Evolutionary conservation across 2,888 invertebrate genomes (phyloP).

Genomic region (Drosophila crucigera): DNA sequence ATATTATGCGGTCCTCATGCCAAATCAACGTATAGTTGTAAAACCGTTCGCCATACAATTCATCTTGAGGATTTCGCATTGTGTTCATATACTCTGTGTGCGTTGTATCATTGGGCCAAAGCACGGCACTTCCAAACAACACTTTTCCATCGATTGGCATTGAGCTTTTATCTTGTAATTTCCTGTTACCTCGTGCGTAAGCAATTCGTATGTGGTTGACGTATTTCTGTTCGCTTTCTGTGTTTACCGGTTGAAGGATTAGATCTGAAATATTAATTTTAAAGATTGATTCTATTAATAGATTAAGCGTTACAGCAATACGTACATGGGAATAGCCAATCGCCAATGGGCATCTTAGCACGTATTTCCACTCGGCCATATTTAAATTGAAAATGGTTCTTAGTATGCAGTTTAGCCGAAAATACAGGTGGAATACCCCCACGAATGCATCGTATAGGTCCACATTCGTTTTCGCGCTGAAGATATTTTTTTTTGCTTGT

Average conservation of each 20-base stretch:
- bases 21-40: constrained; percentile 46
- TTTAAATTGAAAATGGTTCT: constrained; percentile 18
- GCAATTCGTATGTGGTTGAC: constrained; percentile 33
- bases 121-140: constrained; percentile 37
- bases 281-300: too few relatives aligned
- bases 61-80: neutral
- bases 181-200: constrained; percentile 36
- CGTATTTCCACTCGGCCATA: constrained; percentile 45
- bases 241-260: constrained; percentile 18
- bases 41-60: neutral
- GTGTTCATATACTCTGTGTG: neutral
- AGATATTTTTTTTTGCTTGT: neutral
- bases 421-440: neutral
- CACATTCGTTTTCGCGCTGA: constrained; percentile 1
- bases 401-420: constrained; percentile 25
- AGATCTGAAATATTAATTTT: constrained; percentile 24
- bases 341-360: constrained; percentile 35
- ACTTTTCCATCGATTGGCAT: constrained; percentile 2
- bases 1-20: constrained; percentile 35
- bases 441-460: rapidly evolving
- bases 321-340: constrained; percentile 49
- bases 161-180: neutral
- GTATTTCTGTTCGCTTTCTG: neutral
- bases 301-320: neutral
- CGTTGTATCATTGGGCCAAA: neutral